These are phyloP conservation scores for Liodrosophila aerea DNA, from an alignment of 2,888 invertebrate genomes.

Conservation along the genomic window DNA sequence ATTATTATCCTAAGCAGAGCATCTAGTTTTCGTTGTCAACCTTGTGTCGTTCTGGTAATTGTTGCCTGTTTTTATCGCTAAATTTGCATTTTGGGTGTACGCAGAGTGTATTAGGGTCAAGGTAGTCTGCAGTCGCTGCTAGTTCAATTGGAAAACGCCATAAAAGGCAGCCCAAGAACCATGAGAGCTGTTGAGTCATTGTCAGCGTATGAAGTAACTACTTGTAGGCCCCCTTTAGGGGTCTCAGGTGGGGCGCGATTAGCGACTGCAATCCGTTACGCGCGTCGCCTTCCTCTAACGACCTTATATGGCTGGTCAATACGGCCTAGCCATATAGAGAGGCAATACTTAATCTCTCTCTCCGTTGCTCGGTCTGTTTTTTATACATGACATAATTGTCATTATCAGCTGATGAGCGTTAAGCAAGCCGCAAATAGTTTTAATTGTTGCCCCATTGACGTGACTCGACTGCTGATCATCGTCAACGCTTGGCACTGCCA, in stretches of 20 bases:
- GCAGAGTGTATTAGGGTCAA: constrained; percentile 36
- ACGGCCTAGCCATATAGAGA: constrained; percentile 28
- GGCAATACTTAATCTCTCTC: background rate
- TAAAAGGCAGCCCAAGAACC: constrained; percentile 39
- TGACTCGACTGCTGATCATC: constrained; percentile 58
- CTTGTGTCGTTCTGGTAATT: background rate
- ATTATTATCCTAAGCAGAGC: background rate
- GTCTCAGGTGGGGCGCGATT: constrained; percentile 25
- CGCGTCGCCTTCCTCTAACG: constrained; percentile 16
- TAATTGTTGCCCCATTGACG: constrained; percentile 64
- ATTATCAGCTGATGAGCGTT: constrained; percentile 67
- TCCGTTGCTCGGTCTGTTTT: background rate
- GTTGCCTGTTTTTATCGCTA: background rate
- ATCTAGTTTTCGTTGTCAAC: background rate
- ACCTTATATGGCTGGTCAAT: constrained; percentile 46
- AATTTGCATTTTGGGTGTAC: constrained; percentile 27
- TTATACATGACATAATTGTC: constrained; percentile 62
- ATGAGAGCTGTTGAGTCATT: constrained; percentile 36
- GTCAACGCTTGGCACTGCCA: constrained; percentile 10
- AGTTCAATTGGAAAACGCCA: constrained; percentile 29
- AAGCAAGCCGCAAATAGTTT: constrained; percentile 69
- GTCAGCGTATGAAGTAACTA: constrained; percentile 29
- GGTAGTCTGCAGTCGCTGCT: constrained; percentile 20
- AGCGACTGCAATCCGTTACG: constrained; percentile 43
- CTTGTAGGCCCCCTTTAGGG: background rate